These are phyloP conservation scores for Agriotes lineatus DNA, from an alignment of 2,888 invertebrate genomes.

Conservation along the genomic window DNA sequence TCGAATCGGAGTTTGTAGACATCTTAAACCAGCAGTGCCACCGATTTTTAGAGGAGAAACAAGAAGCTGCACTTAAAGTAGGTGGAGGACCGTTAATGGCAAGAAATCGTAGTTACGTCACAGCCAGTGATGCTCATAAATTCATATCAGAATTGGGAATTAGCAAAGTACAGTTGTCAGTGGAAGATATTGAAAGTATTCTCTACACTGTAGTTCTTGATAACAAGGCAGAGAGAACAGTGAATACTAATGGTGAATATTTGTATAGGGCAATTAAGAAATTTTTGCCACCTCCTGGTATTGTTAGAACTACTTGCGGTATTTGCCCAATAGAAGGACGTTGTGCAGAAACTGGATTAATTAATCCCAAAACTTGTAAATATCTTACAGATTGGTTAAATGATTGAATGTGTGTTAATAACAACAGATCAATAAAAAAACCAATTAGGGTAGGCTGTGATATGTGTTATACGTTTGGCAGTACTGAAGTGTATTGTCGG, in stretches of 20 bases:
- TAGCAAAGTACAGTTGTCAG: slow-evolving; percentile 77
- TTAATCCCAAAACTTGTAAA: slow-evolving; percentile 87
- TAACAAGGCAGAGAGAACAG: slow-evolving; percentile 86
- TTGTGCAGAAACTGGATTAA: slow-evolving; percentile 84
- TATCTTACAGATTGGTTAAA: slow-evolving; percentile 94
- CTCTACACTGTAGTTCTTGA: slow-evolving; percentile 91
- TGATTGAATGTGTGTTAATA: slow-evolving; percentile 63
- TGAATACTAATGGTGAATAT: slow-evolving; percentile 75
- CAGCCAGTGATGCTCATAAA: slow-evolving; percentile 89
- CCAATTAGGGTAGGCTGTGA: too few relatives aligned
- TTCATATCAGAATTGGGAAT: slow-evolving; percentile 93
- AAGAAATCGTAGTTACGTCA: slow-evolving; percentile 84
- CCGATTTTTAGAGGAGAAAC: slow-evolving; percentile 82
- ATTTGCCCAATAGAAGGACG: slow-evolving; percentile 89
- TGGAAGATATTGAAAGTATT: slow-evolving; percentile 91
- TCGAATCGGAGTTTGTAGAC: slow-evolving; percentile 98
- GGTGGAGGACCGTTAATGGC: slow-evolving; percentile 78
- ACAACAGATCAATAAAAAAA: too few relatives aligned
- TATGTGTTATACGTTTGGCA: too few relatives aligned
- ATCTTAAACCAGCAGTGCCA: slow-evolving; percentile 94
- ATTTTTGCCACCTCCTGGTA: slow-evolving; percentile 80
- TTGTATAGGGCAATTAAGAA: slow-evolving; percentile 83
- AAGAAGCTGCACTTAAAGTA: slow-evolving; percentile 76
- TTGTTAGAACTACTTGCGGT: slow-evolving; percentile 91
- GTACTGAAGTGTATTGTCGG: too few relatives aligned